phyloP scores from a whole-genome alignment of 2,888 invertebrate genomes.

The Andrena minutula region DNA sequence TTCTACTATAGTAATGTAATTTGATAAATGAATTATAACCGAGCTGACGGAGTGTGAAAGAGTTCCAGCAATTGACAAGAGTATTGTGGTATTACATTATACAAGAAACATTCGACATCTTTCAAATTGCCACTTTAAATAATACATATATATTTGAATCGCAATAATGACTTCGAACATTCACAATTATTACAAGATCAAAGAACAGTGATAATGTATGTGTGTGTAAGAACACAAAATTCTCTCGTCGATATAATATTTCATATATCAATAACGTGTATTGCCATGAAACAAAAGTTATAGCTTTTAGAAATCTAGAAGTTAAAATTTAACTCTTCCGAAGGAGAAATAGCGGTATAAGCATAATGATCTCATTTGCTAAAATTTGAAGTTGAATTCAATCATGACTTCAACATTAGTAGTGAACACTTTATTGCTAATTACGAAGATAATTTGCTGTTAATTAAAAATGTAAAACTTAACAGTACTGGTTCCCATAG shows the following conservation, averaged over 20 bases:
- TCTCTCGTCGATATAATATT: constrained; percentile 3
- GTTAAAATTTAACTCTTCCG: background rate
- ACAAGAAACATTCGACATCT: background rate
- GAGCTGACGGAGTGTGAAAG: background rate
- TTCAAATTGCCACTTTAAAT: background rate
- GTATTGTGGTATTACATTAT: constrained; percentile 1
- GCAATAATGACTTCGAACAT: constrained; percentile 1
- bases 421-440: background rate
- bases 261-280: constrained; percentile 5
- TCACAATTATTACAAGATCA: constrained; percentile 5
- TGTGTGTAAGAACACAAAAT: background rate
- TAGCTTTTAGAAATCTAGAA: constrained; percentile 3
- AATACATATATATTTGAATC: background rate
- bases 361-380: constrained; percentile 49
- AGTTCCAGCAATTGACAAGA: background rate
- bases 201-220: constrained; percentile 23
- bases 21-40: background rate
- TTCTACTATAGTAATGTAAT: constrained; percentile 2
- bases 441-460: background rate
- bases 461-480: background rate
- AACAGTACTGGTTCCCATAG: background rate
- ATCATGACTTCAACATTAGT: background rate
- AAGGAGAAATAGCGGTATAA: constrained; percentile 21
- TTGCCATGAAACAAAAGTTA: constrained; percentile 32
- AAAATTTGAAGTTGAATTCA: background rate